Evolutionary conservation across 2,113 vertebrate species (phyloP).

Genomic region (Theropithecus gelada): DNA sequence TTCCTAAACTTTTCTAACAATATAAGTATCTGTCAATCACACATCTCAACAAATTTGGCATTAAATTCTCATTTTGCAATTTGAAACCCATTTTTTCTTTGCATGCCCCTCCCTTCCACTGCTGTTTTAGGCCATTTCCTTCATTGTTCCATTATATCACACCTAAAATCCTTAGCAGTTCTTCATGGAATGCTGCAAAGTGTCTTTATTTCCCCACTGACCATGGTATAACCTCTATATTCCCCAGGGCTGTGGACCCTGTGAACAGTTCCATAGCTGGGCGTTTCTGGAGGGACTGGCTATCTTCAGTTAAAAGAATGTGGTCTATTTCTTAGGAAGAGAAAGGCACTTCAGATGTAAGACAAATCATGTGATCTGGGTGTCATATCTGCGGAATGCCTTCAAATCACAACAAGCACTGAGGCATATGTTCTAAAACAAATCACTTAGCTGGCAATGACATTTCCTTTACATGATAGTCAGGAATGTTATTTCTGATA

Average conservation of each 20-base stretch:
- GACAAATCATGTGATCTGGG: neutral
- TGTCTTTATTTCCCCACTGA: neutral
- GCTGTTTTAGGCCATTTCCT: neutral
- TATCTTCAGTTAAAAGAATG: neutral
- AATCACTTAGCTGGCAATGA: constrained; percentile 25
- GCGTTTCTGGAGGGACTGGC: neutral
- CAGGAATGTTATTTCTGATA: constrained; percentile 31
- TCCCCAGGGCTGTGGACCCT: neutral
- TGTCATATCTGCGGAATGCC: neutral
- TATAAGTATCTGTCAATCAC: neutral
- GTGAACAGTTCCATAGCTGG: neutral
- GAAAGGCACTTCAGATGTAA: neutral
- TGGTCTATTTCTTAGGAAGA: neutral
- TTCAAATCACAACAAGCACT: constrained; percentile 22
- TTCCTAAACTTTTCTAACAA: constrained; percentile 1
- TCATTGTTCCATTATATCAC: neutral
- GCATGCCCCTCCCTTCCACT: neutral
- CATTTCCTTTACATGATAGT: neutral
- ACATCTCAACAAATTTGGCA: neutral
- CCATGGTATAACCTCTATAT: neutral
- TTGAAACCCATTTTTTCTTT: neutral
- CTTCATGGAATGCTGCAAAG: neutral
- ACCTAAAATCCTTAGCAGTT: neutral
- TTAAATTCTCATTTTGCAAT: neutral
- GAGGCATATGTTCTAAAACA: neutral